A percentile compares a stretch with the other conserved stretches of the same genome.
Conservation (phyloP, 30 jellyfish, hydroid and myxozoan species). For the Mastigias papua region DNA sequence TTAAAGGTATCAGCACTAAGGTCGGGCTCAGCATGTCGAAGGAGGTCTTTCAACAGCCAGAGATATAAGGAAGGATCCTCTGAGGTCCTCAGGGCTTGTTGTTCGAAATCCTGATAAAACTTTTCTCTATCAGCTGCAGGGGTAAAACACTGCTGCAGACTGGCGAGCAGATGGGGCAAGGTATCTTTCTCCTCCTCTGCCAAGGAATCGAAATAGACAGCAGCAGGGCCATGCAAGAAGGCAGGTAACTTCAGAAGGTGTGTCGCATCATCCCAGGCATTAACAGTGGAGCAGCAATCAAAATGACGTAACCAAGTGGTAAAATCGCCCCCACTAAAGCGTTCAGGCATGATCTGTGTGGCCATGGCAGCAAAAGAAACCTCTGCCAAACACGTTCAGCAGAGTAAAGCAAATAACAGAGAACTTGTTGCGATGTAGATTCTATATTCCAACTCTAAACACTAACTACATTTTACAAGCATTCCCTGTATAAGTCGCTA, state of each 20-base stretch:
- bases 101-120: slow-evolving; percentile 47
- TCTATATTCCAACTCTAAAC: no score
- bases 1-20: slow-evolving; percentile 32
- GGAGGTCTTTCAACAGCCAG: slow-evolving; percentile 56
- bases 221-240: slow-evolving; percentile 27
- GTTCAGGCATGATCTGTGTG: slow-evolving; percentile 52
- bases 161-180: slow-evolving; percentile 40
- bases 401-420: no score
- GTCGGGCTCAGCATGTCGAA: slow-evolving; percentile 57
- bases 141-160: slow-evolving; percentile 33
- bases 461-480: no score
- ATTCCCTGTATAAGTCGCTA: no score
- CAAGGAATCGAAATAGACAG: slow-evolving; percentile 33
- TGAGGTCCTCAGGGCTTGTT: slow-evolving; percentile 44
- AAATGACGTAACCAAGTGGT: slow-evolving; percentile 52
- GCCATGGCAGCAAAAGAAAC: slow-evolving; percentile 35
- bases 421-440: no score
- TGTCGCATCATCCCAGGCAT: slow-evolving; percentile 30
- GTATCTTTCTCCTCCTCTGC: slow-evolving; percentile 45
- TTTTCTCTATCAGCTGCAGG: slow-evolving; percentile 41
- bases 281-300: slow-evolving; percentile 52
- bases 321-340: slow-evolving; percentile 41
- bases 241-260: slow-evolving; percentile 61
- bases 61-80: slow-evolving; percentile 39
- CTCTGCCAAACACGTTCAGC: no score